Conservation (phyloP, 1,140 invertebrate genomes). For the Spodoptera frugiperda region DNA sequence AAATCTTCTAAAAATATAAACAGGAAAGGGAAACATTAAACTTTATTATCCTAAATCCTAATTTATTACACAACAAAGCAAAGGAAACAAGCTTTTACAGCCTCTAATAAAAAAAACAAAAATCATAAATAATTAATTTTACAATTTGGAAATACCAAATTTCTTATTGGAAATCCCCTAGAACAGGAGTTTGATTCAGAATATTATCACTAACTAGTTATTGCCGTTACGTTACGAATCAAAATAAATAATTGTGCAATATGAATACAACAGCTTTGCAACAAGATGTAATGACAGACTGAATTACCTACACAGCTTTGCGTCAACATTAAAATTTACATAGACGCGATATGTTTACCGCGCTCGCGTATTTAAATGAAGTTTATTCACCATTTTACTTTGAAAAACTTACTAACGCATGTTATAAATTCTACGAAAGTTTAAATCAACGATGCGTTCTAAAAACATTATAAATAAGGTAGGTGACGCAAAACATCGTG, state of each 20-base stretch:
- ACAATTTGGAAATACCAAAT: too few species aligned
- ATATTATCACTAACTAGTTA: too few species aligned
- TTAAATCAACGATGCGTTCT: neutral
- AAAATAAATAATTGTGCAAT: slow-evolving; percentile 17
- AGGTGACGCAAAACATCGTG: neutral
- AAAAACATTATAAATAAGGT: slow-evolving; percentile 10
- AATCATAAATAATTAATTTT: too few species aligned
- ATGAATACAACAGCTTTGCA: neutral
- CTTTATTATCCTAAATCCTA: too few species aligned
- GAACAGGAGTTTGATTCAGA: too few species aligned
- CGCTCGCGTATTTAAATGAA: neutral
- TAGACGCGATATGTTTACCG: neutral
- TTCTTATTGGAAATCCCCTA: neutral
- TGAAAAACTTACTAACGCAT: neutral
- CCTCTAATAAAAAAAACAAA: too few species aligned
- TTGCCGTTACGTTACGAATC: too few species aligned
- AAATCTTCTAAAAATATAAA: too few species aligned
- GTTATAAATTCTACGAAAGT: slow-evolving; percentile 4
- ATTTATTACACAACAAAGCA: too few species aligned
- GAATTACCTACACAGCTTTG: neutral
- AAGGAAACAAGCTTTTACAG: too few species aligned
- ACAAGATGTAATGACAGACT: neutral
- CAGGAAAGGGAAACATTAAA: too few species aligned
- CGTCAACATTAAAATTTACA: neutral
- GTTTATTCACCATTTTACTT: neutral